A percentile compares a stretch with the other conserved stretches of the same genome.
These are phyloP conservation scores for Schizopygopsis malacanthus DNA, from an alignment of 2,797 vertebrate genomes.

Conservation along the genomic window DNA sequence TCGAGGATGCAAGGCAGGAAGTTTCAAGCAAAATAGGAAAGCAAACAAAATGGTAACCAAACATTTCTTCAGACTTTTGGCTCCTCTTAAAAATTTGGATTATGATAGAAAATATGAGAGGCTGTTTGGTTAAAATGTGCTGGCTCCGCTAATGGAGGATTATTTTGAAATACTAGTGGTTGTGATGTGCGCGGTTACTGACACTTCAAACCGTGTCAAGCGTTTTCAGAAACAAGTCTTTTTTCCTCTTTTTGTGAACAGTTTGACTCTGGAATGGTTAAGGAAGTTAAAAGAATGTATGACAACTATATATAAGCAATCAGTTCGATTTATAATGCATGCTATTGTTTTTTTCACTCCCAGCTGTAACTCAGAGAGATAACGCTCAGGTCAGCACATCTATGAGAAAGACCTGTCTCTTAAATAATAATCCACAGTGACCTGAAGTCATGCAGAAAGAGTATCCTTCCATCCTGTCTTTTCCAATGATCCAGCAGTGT, in stretches of 20 bases:
- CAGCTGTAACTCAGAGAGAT: not conserved
- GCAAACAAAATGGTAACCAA: slow-evolving; percentile 69
- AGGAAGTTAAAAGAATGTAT: not conserved
- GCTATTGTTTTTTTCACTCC: not conserved
- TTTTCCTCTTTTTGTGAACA: no score
- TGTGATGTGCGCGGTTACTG: slow-evolving; percentile 6
- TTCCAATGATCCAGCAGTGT: slow-evolving; percentile 33
- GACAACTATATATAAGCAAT: not conserved
- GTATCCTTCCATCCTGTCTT: slow-evolving; percentile 33
- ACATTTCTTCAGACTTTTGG: slow-evolving; percentile 57
- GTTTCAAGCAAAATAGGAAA: slow-evolving; percentile 70
- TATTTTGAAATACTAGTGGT: slow-evolving; percentile 3
- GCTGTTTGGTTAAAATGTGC: slow-evolving; percentile 26
- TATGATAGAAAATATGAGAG: slow-evolving; percentile 23
- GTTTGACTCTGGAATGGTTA: not conserved
- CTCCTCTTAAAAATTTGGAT: slow-evolving; percentile 59
- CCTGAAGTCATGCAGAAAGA: slow-evolving; percentile 23
- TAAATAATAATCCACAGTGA: slow-evolving; percentile 32
- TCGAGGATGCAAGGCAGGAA: slow-evolving; percentile 70
- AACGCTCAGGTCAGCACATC: not conserved
- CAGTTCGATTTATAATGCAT: not conserved
- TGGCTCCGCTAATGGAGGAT: slow-evolving; percentile 6
- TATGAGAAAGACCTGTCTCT: slow-evolving; percentile 6
- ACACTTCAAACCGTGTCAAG: not conserved
- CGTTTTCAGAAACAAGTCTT: not conserved